Conservation (phyloP, 2,888 invertebrate genomes). For the Macrosoma leucophasiata region DNA sequence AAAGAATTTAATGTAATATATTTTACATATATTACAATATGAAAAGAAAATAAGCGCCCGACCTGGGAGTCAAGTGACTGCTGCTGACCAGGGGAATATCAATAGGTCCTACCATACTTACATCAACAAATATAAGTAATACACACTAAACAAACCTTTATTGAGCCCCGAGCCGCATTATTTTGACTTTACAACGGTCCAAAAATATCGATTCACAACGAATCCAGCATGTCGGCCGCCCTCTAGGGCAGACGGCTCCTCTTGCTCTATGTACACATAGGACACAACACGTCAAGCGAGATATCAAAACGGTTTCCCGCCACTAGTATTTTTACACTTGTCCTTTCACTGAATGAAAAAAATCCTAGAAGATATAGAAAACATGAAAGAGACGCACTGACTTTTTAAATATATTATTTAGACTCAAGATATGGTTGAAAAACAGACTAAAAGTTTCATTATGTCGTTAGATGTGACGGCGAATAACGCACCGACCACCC, state of each 20-base stretch:
- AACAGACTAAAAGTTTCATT: slow-evolving; percentile 65
- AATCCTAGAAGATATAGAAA: slow-evolving; percentile 23
- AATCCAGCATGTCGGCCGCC: slow-evolving; percentile 74
- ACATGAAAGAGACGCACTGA: slow-evolving; percentile 32
- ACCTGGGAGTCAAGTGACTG: slow-evolving; percentile 33
- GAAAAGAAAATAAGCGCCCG: slow-evolving; percentile 45
- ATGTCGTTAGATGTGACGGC: slow-evolving; percentile 39
- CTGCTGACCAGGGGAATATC: too few species aligned
- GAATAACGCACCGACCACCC: slow-evolving; percentile 46
- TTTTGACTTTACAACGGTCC: slow-evolving; percentile 67
- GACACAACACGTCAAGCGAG: slow-evolving; percentile 73
- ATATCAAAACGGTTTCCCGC: slow-evolving; percentile 75
- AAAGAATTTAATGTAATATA: too few species aligned
- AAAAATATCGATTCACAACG: slow-evolving; percentile 74
- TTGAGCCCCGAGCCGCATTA: slow-evolving; percentile 65
- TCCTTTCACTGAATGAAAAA: slow-evolving; percentile 32
- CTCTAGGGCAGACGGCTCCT: slow-evolving; percentile 70
- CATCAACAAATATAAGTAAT: slow-evolving; percentile 33
- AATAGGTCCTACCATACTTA: slow-evolving; percentile 9
- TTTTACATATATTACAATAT: too few species aligned
- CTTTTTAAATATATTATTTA: slow-evolving; percentile 30
- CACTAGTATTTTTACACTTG: slow-evolving; percentile 66
- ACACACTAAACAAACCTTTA: slow-evolving; percentile 67
- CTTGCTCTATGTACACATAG: slow-evolving; percentile 71
- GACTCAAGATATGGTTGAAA: slow-evolving; percentile 44